Evolutionary conservation across 2,888 invertebrate species (phyloP).

Genomic region (Archips xylosteana): DNA sequence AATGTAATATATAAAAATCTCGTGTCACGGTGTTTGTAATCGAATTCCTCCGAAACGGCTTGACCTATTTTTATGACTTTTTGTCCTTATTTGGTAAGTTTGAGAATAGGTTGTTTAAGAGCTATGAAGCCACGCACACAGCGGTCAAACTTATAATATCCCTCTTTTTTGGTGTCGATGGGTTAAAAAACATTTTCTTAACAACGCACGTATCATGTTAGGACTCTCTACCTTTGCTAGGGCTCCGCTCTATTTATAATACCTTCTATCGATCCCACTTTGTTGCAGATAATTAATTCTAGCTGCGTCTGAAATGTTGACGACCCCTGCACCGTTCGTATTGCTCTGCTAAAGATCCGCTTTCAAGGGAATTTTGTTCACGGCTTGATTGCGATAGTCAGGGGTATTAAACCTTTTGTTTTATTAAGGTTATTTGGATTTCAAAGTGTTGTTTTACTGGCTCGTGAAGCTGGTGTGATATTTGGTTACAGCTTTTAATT

Average conservation of each 20-base stretch:
- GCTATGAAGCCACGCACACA: too few species aligned
- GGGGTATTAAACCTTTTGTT: slow-evolving; percentile 11
- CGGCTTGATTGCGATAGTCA: slow-evolving; percentile 11
- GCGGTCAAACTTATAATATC: too few species aligned
- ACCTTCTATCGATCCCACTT: slow-evolving; percentile 29
- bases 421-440: neutral
- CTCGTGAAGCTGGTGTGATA: too few species aligned
- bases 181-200: neutral
- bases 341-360: slow-evolving; percentile 7
- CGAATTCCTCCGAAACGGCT: too few species aligned
- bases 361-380: neutral
- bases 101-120: too few species aligned
- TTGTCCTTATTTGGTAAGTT: too few species aligned
- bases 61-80: too few species aligned
- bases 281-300: slow-evolving; percentile 33
- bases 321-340: slow-evolving; percentile 31
- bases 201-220: slow-evolving; percentile 16
- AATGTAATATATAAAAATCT: too few species aligned
- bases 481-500: too few species aligned
- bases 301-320: slow-evolving; percentile 34
- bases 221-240: slow-evolving; percentile 18
- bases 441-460: neutral
- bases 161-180: too few species aligned
- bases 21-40: too few species aligned
- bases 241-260: slow-evolving; percentile 18